Conservation (phyloP, 2,797 vertebrate species). For the Poecilia velifera region DNA sequence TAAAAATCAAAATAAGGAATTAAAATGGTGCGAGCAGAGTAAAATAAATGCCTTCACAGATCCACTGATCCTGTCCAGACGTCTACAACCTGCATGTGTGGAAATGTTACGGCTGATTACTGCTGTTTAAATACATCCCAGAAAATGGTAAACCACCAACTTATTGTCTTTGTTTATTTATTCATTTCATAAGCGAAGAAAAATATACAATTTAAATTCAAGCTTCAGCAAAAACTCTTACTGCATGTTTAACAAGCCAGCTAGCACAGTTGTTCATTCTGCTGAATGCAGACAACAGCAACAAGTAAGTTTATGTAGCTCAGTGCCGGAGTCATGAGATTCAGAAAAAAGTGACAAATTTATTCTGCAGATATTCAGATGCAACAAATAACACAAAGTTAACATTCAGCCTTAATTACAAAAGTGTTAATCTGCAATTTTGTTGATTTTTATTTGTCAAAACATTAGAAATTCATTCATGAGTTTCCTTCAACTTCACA, state of each 20-base stretch:
- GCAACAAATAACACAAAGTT: neutral
- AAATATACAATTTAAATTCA: constrained; percentile 78
- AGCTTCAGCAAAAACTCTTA: constrained; percentile 73
- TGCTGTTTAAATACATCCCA: neutral
- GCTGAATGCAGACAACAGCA: constrained; percentile 42
- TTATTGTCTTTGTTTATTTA: constrained; percentile 49
- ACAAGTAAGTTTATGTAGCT: constrained; percentile 42
- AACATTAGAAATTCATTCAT: neutral
- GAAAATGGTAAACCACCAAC: neutral
- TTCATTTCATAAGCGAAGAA: constrained; percentile 72
- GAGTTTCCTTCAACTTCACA: neutral
- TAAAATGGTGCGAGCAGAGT: neutral
- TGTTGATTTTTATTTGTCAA: neutral
- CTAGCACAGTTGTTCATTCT: constrained; percentile 43
- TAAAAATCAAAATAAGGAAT: neutral
- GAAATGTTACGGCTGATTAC: neutral
- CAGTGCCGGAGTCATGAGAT: constrained; percentile 60
- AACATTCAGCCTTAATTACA: neutral
- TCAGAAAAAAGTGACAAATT: constrained; percentile 7
- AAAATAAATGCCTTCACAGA: neutral
- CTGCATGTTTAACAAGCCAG: constrained; percentile 63
- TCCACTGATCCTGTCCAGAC: neutral
- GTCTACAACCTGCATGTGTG: neutral
- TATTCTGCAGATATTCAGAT: neutral
- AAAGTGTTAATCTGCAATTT: neutral